These are phyloP conservation scores for Spilarctia lutea DNA, from an alignment of 2,888 invertebrate genomes.

Conservation along the genomic window DNA sequence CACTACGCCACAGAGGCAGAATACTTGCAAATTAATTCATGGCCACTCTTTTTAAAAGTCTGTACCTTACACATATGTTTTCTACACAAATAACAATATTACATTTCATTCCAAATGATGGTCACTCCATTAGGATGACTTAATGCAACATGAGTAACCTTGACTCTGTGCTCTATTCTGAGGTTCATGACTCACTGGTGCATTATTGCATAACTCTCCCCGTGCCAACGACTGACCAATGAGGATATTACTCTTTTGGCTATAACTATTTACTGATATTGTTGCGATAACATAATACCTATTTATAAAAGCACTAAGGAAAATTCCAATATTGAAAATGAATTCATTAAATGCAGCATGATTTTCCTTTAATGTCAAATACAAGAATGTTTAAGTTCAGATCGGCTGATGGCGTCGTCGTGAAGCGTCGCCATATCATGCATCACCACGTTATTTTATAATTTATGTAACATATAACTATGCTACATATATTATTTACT, in stretches of 20 bases:
- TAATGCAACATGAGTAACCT: slow-evolving; percentile 37
- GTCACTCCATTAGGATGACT: slow-evolving; percentile 32
- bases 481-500: too few relatives aligned
- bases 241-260: slow-evolving; percentile 7
- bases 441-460: too few relatives aligned
- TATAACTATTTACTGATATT: neutral
- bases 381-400: too few relatives aligned
- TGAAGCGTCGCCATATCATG: too few relatives aligned
- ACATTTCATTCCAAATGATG: slow-evolving; percentile 7
- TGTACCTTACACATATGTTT: neutral
- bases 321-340: neutral
- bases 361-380: too few relatives aligned
- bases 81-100: neutral
- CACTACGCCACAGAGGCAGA: too few relatives aligned
- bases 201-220: slow-evolving; percentile 38
- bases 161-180: slow-evolving; percentile 46
- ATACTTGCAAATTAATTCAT: too few relatives aligned
- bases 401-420: too few relatives aligned
- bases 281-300: neutral
- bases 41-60: too few relatives aligned
- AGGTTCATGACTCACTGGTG: slow-evolving; percentile 41
- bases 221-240: slow-evolving; percentile 10
- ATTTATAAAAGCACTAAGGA: neutral
- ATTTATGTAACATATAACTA: too few relatives aligned
- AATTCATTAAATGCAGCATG: too few relatives aligned